These are phyloP conservation scores for Rotaria magnacalcarata DNA, from an alignment of 2,888 invertebrate genomes.

Conservation along the genomic window DNA sequence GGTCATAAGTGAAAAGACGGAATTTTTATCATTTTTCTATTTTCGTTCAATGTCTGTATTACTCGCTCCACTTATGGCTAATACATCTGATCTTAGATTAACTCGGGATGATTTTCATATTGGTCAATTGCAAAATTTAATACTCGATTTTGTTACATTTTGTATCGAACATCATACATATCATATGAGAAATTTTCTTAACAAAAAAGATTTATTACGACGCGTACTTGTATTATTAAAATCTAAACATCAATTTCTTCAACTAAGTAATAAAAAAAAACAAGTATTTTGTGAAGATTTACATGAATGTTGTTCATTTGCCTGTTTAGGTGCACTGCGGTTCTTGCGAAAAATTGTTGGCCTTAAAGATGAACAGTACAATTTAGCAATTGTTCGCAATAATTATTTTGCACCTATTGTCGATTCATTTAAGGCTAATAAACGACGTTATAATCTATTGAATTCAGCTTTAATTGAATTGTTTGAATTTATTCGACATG, in stretches of 20 bases:
- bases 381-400: slow-evolving; percentile 86
- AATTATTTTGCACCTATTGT: slow-evolving; percentile 91
- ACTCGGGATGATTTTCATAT: slow-evolving; percentile 82
- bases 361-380: slow-evolving; percentile 95
- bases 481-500: slow-evolving; percentile 93
- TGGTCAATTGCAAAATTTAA: slow-evolving; percentile 86
- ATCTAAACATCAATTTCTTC: slow-evolving; percentile 91
- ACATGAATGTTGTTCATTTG: too few species aligned
- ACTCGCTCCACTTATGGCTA: slow-evolving; percentile 85
- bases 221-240: slow-evolving; percentile 91
- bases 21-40: slow-evolving; percentile 96
- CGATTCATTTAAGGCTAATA: slow-evolving; percentile 90
- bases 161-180: slow-evolving; percentile 98
- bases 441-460: slow-evolving; percentile 92
- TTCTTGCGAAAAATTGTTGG: slow-evolving; percentile 94
- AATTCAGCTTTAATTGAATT: slow-evolving; percentile 97
- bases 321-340: slow-evolving; percentile 73
- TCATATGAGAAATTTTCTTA: slow-evolving; percentile 93
- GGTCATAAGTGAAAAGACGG: slow-evolving; percentile 87
- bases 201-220: slow-evolving; percentile 89
- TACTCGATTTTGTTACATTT: slow-evolving; percentile 89
- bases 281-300: not conserved
- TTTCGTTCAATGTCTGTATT: slow-evolving; percentile 93
- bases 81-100: slow-evolving; percentile 71
- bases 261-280: slow-evolving; percentile 67